Conservation (phyloP, 2,113 vertebrate genomes). For the Bolborhynchus lineola region DNA sequence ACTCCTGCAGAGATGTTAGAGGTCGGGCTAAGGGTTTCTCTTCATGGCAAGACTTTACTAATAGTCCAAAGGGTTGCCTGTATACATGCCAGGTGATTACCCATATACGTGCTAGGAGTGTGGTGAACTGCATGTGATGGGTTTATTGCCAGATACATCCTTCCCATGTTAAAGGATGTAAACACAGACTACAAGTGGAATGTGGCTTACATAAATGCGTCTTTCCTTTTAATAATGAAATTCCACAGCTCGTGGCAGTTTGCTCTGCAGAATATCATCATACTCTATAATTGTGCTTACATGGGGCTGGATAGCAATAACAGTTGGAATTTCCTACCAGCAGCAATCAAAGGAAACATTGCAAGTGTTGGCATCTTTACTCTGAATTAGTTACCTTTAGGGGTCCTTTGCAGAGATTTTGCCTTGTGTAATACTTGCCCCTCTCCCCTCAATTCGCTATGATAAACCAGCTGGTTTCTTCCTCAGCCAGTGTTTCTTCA, state of each 20-base stretch:
- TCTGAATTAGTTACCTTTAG: neutral
- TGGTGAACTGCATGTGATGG: neutral
- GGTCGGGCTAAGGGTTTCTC: neutral
- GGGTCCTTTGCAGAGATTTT: neutral
- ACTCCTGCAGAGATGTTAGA: neutral
- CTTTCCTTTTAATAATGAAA: neutral
- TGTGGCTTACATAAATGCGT: neutral
- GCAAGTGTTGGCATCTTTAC: neutral
- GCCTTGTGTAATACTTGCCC: neutral
- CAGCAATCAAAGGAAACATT: neutral
- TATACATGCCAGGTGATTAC: neutral
- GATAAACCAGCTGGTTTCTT: neutral
- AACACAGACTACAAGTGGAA: neutral
- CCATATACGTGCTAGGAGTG: neutral
- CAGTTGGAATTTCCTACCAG: conserved; percentile 11
- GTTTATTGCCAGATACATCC: neutral
- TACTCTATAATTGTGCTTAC: neutral
- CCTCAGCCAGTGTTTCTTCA: neutral
- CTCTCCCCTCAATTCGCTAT: neutral
- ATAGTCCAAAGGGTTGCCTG: neutral
- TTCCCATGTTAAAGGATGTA: neutral
- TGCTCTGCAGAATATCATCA: neutral
- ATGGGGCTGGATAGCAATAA: neutral
- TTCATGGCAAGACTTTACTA: neutral
- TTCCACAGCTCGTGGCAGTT: neutral